phyloP scores from a whole-genome alignment of 2,113 vertebrate species.

The Sylvia atricapilla region DNA sequence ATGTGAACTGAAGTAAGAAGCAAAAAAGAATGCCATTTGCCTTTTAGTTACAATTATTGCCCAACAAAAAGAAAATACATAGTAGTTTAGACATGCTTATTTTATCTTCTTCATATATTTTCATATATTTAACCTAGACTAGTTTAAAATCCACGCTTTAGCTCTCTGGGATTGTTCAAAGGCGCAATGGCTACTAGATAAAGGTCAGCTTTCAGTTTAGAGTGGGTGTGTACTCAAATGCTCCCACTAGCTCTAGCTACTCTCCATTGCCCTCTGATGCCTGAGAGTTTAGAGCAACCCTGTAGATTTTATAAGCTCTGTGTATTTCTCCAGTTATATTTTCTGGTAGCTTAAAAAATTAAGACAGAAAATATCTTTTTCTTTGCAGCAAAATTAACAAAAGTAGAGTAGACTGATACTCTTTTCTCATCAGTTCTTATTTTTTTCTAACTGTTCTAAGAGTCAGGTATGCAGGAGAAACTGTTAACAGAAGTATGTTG shows the following conservation, averaged over 20 bases:
- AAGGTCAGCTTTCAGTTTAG: background rate
- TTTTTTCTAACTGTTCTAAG: background rate
- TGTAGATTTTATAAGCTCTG: background rate
- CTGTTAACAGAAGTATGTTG: background rate
- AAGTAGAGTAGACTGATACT: background rate
- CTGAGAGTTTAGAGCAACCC: background rate
- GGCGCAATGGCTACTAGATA: background rate
- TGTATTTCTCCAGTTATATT: background rate
- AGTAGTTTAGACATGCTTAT: background rate
- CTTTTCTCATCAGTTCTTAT: background rate
- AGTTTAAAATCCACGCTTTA: background rate
- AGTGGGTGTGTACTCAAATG: background rate
- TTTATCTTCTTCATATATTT: background rate
- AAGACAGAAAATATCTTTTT: background rate
- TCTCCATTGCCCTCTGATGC: background rate
- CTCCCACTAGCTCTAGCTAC: background rate
- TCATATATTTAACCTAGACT: background rate
- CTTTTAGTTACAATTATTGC: background rate
- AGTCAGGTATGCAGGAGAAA: background rate
- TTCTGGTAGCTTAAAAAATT: background rate
- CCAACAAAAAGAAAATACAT: background rate
- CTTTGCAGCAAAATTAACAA: background rate
- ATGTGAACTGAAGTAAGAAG: accelerated
- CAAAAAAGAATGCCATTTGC: background rate
- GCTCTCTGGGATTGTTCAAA: background rate